These are phyloP conservation scores for Nematopogon swammerdamellus DNA, from an alignment of 2,888 invertebrate genomes.

Conservation along the genomic window DNA sequence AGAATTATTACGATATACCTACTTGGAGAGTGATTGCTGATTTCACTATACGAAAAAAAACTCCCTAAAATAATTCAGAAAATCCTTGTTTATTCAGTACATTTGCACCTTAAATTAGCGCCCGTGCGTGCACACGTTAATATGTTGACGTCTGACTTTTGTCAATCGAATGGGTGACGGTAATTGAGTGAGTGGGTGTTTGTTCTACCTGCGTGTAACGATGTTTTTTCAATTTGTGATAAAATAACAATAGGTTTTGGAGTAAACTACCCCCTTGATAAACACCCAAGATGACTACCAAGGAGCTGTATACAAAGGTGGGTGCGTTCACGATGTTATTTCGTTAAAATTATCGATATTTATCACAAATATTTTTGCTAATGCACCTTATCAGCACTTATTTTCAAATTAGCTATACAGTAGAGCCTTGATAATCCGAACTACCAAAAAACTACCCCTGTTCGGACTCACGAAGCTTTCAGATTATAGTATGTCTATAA, in stretches of 20 bases:
- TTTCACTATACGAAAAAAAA: too few relatives aligned
- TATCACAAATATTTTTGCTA: not conserved
- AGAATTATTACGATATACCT: too few relatives aligned
- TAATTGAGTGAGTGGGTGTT: not conserved
- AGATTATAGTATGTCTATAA: too few relatives aligned
- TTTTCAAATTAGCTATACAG: not conserved
- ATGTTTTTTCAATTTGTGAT: not conserved
- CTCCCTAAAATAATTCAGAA: too few relatives aligned
- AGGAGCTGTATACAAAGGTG: constrained; percentile 54
- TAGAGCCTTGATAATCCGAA: too few relatives aligned
- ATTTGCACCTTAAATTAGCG: too few relatives aligned
- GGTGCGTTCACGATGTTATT: constrained; percentile 8
- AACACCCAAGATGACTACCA: constrained; percentile 43
- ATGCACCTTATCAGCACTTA: not conserved
- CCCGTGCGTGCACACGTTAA: too few relatives aligned
- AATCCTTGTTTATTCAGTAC: too few relatives aligned
- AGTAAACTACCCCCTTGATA: constrained; percentile 4
- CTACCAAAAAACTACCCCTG: too few relatives aligned
- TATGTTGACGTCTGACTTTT: not conserved
- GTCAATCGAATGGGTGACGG: not conserved
- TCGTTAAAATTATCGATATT: not conserved
- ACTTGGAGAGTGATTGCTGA: too few relatives aligned
- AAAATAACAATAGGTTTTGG: not conserved
- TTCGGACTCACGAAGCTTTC: constrained; percentile 1
- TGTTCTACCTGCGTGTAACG: not conserved